Evolutionary conservation across 2,888 invertebrate species (phyloP), one percentile per base, ranked within the genome.

Genomic region (Biston betularia): DNA sequence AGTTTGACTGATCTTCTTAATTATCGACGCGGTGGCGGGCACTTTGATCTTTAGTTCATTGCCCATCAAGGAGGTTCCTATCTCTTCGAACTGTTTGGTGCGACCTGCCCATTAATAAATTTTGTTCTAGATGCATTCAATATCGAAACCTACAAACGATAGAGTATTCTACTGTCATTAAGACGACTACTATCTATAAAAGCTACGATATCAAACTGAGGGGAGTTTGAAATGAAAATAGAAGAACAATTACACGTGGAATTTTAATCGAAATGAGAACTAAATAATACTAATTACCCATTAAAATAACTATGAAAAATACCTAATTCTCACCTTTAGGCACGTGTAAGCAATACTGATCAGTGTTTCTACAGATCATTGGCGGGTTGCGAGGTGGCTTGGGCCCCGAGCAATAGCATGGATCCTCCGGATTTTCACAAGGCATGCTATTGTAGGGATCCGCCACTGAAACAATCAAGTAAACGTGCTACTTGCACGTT

Each of bases 31-130:
- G 68, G 74, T 81, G 48, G 88, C 91, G 64, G 92, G 93, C 58
- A 93, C 88, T 86, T 90, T 92, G 68, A 93, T 92, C 83, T 89
- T 93, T 73, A 93, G 84, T 76, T 93, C 93, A 79, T 92, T 92
- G 75, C 90, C 93, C 77, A 82, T 83, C 79, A 91, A 79, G 77
- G 76, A 89, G 50, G 89, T 85, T 78, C 92, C 92, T 86, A 93
- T 89, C 80, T 93, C 93, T 86, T 93, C 93, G 73, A 86, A 93
- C 80, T 86, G 85, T 77, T 89, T 90, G 84, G 79, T 88, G 83
- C 85, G 90, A 92, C 92, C 93, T 93, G 93, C 83, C 87, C 87
- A 91, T 84, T 76, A 92, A 91, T 79, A 91, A 90, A 89, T 66
- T 82, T 79, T 74, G 79, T 81, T 84, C 86, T 86, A 80, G 78